Percentiles rank a stretch among this genome's conserved stretches.
phyloP scores from a whole-genome alignment of 2,797 vertebrate species.

The Pachyuromys duprasi region DNA sequence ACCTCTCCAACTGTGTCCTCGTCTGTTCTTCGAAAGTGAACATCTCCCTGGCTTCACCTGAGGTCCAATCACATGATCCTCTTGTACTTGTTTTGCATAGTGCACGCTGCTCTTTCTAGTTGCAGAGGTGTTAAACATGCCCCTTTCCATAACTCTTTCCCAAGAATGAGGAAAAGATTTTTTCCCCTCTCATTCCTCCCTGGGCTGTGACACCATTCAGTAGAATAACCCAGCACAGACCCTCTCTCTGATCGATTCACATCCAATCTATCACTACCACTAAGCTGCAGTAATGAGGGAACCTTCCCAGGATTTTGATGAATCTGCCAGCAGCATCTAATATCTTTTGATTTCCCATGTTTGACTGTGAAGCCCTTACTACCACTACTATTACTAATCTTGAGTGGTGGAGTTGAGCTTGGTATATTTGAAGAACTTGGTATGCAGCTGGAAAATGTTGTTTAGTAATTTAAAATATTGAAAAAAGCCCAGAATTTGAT shows the following conservation, averaged over 20 bases:
- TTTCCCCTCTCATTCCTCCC: background rate
- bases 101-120: background rate
- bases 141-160: background rate
- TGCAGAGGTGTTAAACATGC: background rate
- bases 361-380: background rate
- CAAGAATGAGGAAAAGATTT: background rate
- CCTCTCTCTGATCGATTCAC: background rate
- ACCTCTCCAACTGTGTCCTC: background rate
- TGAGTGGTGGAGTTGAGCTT: background rate
- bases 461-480: background rate
- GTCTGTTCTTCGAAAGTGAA: background rate
- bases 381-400: background rate
- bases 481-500: background rate
- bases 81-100: background rate
- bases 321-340: background rate
- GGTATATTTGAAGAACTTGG: background rate
- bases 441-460: background rate
- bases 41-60: background rate
- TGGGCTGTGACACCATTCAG: background rate
- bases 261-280: background rate
- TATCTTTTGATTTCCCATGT: background rate
- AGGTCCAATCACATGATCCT: background rate
- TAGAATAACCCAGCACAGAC: background rate
- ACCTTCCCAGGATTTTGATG: background rate
- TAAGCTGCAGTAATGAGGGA: background rate